Evolutionary conservation across 2,113 vertebrate species (phyloP).

Genomic region (cat (Felis catus)): F.catus_Fca126_mat1.0 CM031415.1:123210001-123210500

Average conservation of each 20-base stretch:
- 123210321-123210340: no score
- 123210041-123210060: background rate
- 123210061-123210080: background rate
- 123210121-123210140: background rate
- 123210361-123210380: no score
- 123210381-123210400: no score
- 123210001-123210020: background rate
- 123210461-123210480: no score
- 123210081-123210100: background rate
- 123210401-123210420: no score
- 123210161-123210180: background rate
- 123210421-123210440: no score
- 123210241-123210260: no score
- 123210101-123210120: background rate
- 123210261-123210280: background rate
- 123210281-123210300: background rate
- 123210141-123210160: background rate
- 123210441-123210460: no score
- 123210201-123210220: background rate
- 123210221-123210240: background rate
- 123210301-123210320: no score
- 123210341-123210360: no score
- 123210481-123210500: no score
- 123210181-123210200: background rate
- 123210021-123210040: background rate